These are phyloP conservation scores for Sphaeridia pumilis DNA, from an alignment of 2,888 invertebrate species.

Conservation along the genomic window DNA sequence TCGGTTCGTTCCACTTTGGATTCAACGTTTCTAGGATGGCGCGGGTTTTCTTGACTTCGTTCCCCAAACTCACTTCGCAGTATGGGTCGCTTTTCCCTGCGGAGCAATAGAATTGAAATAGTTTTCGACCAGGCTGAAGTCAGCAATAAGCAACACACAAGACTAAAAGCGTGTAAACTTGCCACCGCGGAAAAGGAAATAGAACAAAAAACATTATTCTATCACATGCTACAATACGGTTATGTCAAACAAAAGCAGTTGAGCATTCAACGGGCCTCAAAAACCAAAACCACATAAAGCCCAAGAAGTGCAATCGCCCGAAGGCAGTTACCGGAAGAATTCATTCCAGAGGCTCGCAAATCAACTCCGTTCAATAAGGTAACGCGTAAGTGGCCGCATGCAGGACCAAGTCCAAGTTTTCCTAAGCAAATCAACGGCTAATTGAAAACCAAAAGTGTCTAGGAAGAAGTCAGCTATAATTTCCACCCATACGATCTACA, in stretches of 20 bases:
- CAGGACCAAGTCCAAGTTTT: conserved; percentile 5
- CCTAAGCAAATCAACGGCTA: not conserved
- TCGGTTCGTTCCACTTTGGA: conserved; percentile 60
- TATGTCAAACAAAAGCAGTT: too few species aligned
- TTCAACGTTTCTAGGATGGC: conserved; percentile 49
- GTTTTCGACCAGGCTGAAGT: not conserved
- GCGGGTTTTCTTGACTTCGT: conserved; percentile 56
- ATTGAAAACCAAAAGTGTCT: not conserved
- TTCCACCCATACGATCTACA: too few species aligned
- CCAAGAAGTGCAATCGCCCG: too few species aligned
- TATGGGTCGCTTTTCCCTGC: conserved; percentile 57
- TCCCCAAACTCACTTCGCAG: conserved; percentile 60
- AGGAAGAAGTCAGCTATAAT: not conserved
- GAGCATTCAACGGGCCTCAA: too few species aligned
- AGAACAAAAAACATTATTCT: too few species aligned
- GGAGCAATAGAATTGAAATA: not conserved
- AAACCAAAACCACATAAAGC: too few species aligned
- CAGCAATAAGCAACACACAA: not conserved
- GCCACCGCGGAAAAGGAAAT: too few species aligned
- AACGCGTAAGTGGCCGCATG: conserved; percentile 11
- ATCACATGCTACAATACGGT: too few species aligned
- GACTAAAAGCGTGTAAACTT: too few species aligned
- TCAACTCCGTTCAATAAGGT: conserved; percentile 10
- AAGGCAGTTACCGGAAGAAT: conserved; percentile 11
- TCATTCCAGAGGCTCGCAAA: conserved; percentile 3